Conservation (phyloP, 1,140 invertebrate species). For the Asobara japonica region DNA sequence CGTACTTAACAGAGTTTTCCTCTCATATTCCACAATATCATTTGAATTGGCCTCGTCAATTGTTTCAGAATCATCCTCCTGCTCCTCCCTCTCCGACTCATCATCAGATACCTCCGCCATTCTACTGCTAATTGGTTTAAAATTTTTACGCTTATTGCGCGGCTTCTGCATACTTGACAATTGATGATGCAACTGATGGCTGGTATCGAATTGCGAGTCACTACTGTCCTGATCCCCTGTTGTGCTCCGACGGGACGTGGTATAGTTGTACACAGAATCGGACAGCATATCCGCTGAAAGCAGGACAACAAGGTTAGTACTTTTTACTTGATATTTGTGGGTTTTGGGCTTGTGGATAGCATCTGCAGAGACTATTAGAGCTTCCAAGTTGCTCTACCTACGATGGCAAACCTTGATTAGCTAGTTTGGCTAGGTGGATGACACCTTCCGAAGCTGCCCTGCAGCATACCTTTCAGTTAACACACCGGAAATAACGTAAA, state of each 20-base stretch:
- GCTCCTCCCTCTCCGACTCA: conserved; percentile 54
- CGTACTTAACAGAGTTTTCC: conserved; percentile 52
- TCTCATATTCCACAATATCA: conserved; percentile 58
- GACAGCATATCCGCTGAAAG: conserved; percentile 65
- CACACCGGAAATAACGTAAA: too few species aligned
- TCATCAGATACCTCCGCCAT: conserved; percentile 67
- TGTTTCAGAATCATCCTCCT: conserved; percentile 53
- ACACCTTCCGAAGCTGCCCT: too few species aligned
- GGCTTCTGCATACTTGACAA: conserved; percentile 62
- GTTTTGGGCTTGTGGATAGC: too few species aligned
- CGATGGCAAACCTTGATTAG: too few species aligned
- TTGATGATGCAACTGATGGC: conserved; percentile 59
- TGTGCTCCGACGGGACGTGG: conserved; percentile 57
- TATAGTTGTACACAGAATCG: conserved; percentile 66
- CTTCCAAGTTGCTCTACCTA: too few species aligned
- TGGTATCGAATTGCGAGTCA: conserved; percentile 57
- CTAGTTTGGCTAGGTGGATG: too few species aligned
- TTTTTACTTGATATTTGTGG: neutral
- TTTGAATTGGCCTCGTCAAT: conserved; percentile 50
- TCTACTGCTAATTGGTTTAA: conserved; percentile 69
- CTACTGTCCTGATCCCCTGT: conserved; percentile 59
- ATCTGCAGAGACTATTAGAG: too few species aligned
- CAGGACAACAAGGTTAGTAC: neutral
- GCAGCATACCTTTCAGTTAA: too few species aligned
- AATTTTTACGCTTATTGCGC: conserved; percentile 70